Base-by-base conservation (phyloP, 2,113 vertebrate genomes). In the Lepisosteus oculatus region DNA sequence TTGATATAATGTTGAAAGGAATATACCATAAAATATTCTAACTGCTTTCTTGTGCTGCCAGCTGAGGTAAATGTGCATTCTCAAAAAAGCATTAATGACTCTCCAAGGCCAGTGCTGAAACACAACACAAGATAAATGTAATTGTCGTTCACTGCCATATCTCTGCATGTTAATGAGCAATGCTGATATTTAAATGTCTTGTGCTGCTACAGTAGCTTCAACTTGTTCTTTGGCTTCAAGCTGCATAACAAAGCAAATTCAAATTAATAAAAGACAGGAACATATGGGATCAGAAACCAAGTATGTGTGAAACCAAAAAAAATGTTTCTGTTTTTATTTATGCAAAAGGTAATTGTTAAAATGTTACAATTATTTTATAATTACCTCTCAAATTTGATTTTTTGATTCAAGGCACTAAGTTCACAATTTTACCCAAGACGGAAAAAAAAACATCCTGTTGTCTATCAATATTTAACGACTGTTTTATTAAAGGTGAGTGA, bases 101-200 rank as follows among this genome's bases (percentile, higher is more conserved):
- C 72, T 91, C 81, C 78, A 83, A 90, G 86, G 85, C 84, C 71
- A 76, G 72, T 59, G 59, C 61, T 43, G 14, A 13, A 85, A 84
- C 85, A 86, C 86, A 85, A 87, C 87, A 90, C 89, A 90, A 88
- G 88, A 90, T 87, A 85, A 87, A 92, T 89, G 88, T 86, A 86
- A 91, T 90, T 92, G 90, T 89, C 90, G 88, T 87, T 90, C 84
- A 77, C 86, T 83, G 89, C 85, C 88, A 85, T 85, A 88, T 89
- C 87, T 87, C 85, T 87, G 86, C 88, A 92, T 91, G 89, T 87
- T 90, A 92, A 92, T 91, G 89, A 87, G 86, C 85, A 84, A 81
- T 86, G 83, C 83, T 87, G 87, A 86, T 87, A 87, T 88, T 90
- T 91, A 89, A 88, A 86, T 83, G 6, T 67, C n/a, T 68, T 67